Evolutionary conservation across 1,140 invertebrate genomes (phyloP).

Genomic region (Drosophila nebulosa): DNA sequence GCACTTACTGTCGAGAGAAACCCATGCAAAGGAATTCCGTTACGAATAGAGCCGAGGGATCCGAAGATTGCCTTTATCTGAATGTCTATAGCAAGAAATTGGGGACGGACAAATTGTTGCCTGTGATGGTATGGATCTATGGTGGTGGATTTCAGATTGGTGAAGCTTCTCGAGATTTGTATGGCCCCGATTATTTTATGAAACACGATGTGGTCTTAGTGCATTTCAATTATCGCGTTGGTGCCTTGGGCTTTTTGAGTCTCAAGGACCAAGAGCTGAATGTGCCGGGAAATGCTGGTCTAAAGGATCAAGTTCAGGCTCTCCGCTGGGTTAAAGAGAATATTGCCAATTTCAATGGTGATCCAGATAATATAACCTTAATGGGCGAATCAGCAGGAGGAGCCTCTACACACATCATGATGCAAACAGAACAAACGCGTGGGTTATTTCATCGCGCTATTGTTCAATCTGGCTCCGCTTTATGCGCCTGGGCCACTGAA

Average conservation of each 20-base stretch:
- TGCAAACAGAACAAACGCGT: conserved; percentile 65
- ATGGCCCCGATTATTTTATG: conserved; percentile 85
- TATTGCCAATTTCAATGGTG: conserved; percentile 74
- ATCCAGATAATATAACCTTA: conserved; percentile 71
- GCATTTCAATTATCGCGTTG: conserved; percentile 87
- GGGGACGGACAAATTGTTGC: conserved; percentile 64
- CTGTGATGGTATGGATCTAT: conserved; percentile 88
- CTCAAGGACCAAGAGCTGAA: conserved; percentile 66
- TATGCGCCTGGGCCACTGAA: conserved; percentile 75
- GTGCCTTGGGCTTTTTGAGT: conserved; percentile 82
- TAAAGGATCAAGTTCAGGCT: conserved; percentile 81
- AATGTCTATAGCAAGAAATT: conserved; percentile 66
- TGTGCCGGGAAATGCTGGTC: conserved; percentile 74
- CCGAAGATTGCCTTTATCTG: conserved; percentile 68
- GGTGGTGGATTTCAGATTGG: conserved; percentile 86
- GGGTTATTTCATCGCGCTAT: conserved; percentile 84
- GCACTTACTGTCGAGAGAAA: conserved; percentile 39
- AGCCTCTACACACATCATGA: conserved; percentile 59
- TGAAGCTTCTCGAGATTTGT: conserved; percentile 75
- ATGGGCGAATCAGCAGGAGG: conserved; percentile 79
- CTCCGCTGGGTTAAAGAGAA: conserved; percentile 80
- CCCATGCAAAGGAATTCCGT: conserved; percentile 56
- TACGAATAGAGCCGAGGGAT: conserved; percentile 35
- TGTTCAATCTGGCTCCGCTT: conserved; percentile 82
- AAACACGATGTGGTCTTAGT: conserved; percentile 86